Base-by-base conservation (phyloP, 2,113 vertebrate species). In the Pycnonotus jocosus region DNA sequence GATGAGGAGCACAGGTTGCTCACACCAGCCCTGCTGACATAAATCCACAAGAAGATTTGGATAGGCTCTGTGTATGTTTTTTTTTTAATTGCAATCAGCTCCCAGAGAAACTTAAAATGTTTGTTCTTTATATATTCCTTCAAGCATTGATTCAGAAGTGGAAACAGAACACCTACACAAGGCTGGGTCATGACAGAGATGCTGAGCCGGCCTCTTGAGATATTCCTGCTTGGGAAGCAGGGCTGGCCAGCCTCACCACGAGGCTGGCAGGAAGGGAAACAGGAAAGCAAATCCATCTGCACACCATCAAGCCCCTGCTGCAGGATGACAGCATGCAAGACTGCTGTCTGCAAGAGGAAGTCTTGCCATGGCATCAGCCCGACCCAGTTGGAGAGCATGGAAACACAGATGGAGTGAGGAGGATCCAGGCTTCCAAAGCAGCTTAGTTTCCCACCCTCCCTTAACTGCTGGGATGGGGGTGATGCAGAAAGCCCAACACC, bases 351-450 rank as follows among this genome's bases (percentile, higher is more conserved):
- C 3, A 5, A 33, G 66, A 72, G 61, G 48, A 89, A 86, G 20
- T 18, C 93, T 84, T 87, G 70, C 81, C 83, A 84, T 74, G 83
- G 86, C 88, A 92, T n/a, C 95, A 88, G 76, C 76, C 69, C 5
- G 1, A 65, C 64, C 73, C 80, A 66, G 68, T 20, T 73, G 70
- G 82, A 93, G 86, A 0, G 0, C 79, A 72, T 0, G 1, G 62
- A 92, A 88, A 80, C 61, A 85, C 88, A 82, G 62, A 81, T 20
- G 38, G 38, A 79, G 73, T 0, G 2, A 86, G 70, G 50, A 62
- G 51, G 71, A 53, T 40, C 35, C 72, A 74, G 24, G 47, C n/a
- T 91, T 47, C 47, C 51, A 44, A 47, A 31, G 27, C 48, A 27
- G 66, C 74, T 61, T 2, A 0, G 23, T 4, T 65, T 82, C 50